phyloP scores from a whole-genome alignment of 1,140 invertebrate genomes.

The Pomacea maculata region DNA sequence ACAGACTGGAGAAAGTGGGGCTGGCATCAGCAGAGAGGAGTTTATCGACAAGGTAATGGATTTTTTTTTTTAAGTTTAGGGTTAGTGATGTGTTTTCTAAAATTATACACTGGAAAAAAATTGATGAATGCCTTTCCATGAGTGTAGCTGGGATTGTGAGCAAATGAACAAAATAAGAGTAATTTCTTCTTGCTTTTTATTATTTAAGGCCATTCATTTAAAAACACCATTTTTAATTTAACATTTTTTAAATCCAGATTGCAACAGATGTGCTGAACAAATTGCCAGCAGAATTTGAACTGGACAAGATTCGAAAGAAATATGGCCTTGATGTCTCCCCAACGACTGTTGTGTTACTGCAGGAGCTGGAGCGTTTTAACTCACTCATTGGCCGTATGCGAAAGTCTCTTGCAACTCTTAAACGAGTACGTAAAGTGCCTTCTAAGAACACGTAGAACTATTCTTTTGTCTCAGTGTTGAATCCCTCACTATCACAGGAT shows the following conservation, averaged over 20 bases:
- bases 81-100: no score
- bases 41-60: constrained; percentile 74
- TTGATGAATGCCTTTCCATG: no score
- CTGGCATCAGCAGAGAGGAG: constrained; percentile 67
- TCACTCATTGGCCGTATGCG: constrained; percentile 78
- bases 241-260: constrained; percentile 57
- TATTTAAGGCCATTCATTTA: no score
- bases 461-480: no score
- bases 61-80: no score
- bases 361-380: constrained; percentile 90
- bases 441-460: no score
- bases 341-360: constrained; percentile 83
- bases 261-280: constrained; percentile 77
- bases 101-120: no score
- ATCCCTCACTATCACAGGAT: no score
- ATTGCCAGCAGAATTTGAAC: constrained; percentile 79
- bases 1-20: constrained; percentile 74
- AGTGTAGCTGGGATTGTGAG: no score
- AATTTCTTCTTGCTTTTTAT: no score
- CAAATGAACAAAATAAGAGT: no score
- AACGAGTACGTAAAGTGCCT: constrained; percentile 69
- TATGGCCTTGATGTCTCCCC: constrained; percentile 82
- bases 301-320: constrained; percentile 79
- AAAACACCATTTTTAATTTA: no score
- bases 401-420: constrained; percentile 76